Conservation (phyloP, 64 coral and sea anemone genomes). For the Stylophora pistillata region DNA sequence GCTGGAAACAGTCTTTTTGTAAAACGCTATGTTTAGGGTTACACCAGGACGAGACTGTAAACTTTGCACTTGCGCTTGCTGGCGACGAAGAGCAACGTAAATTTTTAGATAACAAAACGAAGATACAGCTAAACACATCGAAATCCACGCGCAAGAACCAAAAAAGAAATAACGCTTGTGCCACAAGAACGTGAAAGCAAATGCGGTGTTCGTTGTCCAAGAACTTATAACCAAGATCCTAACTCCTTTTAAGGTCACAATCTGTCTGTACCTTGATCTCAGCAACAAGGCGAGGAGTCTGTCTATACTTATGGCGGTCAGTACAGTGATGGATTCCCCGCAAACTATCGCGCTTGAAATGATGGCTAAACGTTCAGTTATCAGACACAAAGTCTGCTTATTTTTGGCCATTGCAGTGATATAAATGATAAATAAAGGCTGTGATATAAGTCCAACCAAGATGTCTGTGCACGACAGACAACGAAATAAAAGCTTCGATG, state of each 20-base stretch:
- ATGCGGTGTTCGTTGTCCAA: neutral
- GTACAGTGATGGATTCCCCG: neutral
- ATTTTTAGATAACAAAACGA: neutral
- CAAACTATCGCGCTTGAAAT: neutral
- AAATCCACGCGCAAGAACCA: neutral
- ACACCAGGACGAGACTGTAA: neutral
- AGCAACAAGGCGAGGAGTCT: slow-evolving; percentile 7
- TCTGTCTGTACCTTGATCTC: neutral
- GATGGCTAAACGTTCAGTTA: neutral
- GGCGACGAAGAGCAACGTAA: neutral
- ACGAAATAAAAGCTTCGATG: slow-evolving; percentile 48
- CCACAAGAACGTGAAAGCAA: neutral
- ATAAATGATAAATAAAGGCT: slow-evolving; percentile 32
- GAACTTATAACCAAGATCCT: neutral
- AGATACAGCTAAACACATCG: neutral
- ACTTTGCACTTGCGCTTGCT: neutral
- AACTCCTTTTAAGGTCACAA: neutral
- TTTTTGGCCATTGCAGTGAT: neutral
- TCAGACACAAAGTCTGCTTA: neutral
- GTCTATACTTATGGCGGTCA: slow-evolving; percentile 18
- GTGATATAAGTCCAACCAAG: slow-evolving; percentile 42
- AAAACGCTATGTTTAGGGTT: neutral
- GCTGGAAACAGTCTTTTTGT: neutral
- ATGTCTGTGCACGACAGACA: slow-evolving; percentile 52
- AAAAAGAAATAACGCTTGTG: neutral